Conservation (phyloP, 2,113 vertebrate genomes). For the Lanius collurio region DNA sequence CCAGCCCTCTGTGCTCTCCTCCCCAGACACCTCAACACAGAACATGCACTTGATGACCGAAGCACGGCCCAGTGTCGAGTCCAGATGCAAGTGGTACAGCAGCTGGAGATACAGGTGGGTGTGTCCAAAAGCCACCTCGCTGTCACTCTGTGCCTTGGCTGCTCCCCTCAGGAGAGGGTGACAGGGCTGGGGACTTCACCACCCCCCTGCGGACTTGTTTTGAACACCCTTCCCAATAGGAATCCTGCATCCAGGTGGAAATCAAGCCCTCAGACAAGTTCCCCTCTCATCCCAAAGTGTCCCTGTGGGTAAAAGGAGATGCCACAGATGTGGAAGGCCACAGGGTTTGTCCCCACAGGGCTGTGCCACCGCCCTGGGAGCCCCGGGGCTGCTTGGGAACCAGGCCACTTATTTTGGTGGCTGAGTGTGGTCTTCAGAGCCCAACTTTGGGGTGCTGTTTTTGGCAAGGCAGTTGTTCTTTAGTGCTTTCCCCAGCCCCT, state of each 20-base stretch:
- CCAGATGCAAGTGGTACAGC: constrained; percentile 99
- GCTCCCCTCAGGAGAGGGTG: not conserved
- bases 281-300: not conserved
- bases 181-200: rapidly evolving
- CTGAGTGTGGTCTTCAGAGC: not conserved
- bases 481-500: not conserved
- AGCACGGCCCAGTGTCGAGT: constrained; percentile 98
- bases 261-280: too few species aligned
- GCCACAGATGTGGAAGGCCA: not conserved
- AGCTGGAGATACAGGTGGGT: constrained; percentile 97
- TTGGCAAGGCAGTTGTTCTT: not conserved
- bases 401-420: not conserved
- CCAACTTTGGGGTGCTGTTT: not conserved
- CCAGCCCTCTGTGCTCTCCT: not conserved
- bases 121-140: not conserved
- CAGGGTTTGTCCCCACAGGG: not conserved
- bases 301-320: not conserved
- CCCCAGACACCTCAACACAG: constrained; percentile 94
- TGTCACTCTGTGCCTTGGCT: not conserved
- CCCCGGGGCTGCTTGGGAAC: not conserved
- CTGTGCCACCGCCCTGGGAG: not conserved
- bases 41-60: constrained; percentile 97
- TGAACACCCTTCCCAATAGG: not conserved
- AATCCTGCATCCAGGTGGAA: not conserved
- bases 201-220: not conserved